These are phyloP conservation scores for Ophraella communa DNA, from an alignment of 2,888 invertebrate genomes.

Conservation along the genomic window DNA sequence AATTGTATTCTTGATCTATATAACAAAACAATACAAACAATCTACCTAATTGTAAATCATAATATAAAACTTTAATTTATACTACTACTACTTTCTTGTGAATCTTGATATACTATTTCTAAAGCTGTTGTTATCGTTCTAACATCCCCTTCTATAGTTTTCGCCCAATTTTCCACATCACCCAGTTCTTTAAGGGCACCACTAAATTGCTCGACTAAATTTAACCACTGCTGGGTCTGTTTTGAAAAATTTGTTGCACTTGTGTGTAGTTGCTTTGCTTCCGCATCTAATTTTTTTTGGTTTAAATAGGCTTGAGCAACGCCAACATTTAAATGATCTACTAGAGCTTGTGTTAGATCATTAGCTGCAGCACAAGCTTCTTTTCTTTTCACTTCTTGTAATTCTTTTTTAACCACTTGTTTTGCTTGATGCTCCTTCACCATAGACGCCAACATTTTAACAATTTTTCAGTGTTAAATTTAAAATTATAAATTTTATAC, in stretches of 20 bases:
- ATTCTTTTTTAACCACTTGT: constrained; percentile 78
- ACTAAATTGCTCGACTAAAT: constrained; percentile 86
- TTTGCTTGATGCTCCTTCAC: constrained; percentile 87
- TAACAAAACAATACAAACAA: no score
- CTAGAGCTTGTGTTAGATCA: constrained; percentile 89
- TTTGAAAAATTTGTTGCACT: constrained; percentile 95
- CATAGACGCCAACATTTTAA: constrained; percentile 80
- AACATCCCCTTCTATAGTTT: constrained; percentile 96
- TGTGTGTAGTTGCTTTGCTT: constrained; percentile 93
- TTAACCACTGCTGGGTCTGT: constrained; percentile 97
- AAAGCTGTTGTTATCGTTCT: constrained; percentile 88
- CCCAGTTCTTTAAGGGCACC: constrained; percentile 94
- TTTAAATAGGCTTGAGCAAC: constrained; percentile 98
- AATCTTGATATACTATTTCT: constrained; percentile 89
- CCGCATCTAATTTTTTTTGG: constrained; percentile 96
- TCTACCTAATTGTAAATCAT: no score
- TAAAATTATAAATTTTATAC: neutral
- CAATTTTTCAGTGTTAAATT: neutral
- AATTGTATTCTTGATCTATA: no score
- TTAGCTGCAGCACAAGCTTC: constrained; percentile 93
- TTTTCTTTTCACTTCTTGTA: constrained; percentile 90
- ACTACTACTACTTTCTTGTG: constrained; percentile 56
- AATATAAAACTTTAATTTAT: neutral
- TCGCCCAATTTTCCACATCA: constrained; percentile 98
- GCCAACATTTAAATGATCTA: constrained; percentile 97